Evolutionary conservation across 2,113 vertebrate genomes (phyloP), one percentile per base, ranked within the genome.

Genomic region (Noctilio leporinus): DNA sequence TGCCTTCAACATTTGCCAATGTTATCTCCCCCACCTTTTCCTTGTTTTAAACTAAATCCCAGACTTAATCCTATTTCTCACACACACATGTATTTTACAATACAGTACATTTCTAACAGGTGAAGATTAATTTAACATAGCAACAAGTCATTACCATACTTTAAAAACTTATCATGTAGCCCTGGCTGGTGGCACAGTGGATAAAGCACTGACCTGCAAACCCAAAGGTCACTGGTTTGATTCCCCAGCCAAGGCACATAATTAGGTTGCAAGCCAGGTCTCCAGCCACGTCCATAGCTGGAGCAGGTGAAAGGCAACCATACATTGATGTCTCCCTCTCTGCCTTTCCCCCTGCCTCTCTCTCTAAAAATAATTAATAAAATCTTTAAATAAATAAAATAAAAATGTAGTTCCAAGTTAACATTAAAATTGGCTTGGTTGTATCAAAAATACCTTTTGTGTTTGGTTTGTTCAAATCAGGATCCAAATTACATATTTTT

Each of bases 141-240:
- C 17, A 19, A 62, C 35, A 59, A 86, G 38, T 10, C 15, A 77
- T 57, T 95, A 86, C 69, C 15, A 77, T 51, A 62, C 28, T 87
- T 88, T 53, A 69, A 76, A 93, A 94, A 12, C 33, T 88, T 92
- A n/a, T n/a, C n/a, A n/a, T n/a, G n/a, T n/a, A n/a, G n/a, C n/a
- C n/a, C n/a, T n/a, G n/a, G n/a, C n/a, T n/a, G n/a, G n/a, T n/a
- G n/a, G n/a, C n/a, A n/a, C n/a, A n/a, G n/a, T n/a, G n/a, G n/a
- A n/a, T n/a, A n/a, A n/a, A n/a, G n/a, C n/a, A n/a, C n/a, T n/a
- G n/a, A n/a, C n/a, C n/a, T n/a, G n/a, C n/a, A n/a, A n/a, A n/a
- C n/a, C n/a, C n/a, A n/a, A n/a, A n/a, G n/a, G n/a, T n/a, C n/a
- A n/a, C n/a, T n/a, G n/a, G n/a, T n/a, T n/a, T n/a, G n/a, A n/a